Conservation (phyloP, 2,888 invertebrate genomes). For the Odontomyia ornata region DNA sequence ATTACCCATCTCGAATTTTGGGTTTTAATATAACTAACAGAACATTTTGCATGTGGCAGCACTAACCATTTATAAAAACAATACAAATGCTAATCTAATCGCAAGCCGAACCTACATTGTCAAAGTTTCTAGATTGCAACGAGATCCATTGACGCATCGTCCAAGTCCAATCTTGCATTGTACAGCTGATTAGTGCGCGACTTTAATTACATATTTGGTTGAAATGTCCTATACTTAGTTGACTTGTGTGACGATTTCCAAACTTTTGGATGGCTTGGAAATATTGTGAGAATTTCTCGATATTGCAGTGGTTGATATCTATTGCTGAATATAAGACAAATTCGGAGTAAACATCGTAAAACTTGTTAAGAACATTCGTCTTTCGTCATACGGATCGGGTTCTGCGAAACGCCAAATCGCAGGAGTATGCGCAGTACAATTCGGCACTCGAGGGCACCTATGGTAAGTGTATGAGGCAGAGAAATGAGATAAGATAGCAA, state of each 20-base stretch:
- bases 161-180: not conserved
- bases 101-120: not conserved
- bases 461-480: not conserved
- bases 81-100: not conserved
- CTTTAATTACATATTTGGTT: not conserved
- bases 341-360: not conserved
- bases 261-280: not conserved
- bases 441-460: not conserved
- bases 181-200: not conserved
- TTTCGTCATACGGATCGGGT: not conserved
- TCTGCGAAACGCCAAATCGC: not conserved
- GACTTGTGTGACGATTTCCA: not conserved
- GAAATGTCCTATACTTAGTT: not conserved
- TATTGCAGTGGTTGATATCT: not conserved
- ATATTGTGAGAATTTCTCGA: not conserved
- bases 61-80: constrained; percentile 1
- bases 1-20: too few species aligned
- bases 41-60: too few species aligned
- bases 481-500: constrained; percentile 36
- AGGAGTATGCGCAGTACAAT: constrained; percentile 29
- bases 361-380: not conserved
- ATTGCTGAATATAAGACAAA: not conserved
- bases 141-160: not conserved
- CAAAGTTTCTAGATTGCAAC: not conserved
- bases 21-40: too few species aligned